Conservation (phyloP, 2,797 vertebrate genomes). For the Molossus molossus region DNA sequence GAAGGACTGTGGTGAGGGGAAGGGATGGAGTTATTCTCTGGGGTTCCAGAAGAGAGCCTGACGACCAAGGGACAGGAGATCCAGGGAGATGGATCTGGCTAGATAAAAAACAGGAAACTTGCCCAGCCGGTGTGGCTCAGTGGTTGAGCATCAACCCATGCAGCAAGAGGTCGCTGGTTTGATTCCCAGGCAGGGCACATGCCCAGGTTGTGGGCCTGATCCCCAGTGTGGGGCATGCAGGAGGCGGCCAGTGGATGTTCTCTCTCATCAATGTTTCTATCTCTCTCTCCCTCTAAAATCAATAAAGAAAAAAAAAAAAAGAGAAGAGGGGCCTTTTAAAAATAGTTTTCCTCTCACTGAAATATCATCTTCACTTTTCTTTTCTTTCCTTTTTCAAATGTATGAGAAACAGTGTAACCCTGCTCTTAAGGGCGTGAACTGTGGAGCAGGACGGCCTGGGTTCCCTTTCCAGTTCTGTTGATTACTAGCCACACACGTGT, state of each 20-base stretch:
- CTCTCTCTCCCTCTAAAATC: no score
- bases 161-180: no score
- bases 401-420: background rate
- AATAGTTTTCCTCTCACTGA: background rate
- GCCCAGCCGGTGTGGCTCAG: background rate
- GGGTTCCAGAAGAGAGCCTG: background rate
- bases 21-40: background rate
- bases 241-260: no score
- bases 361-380: background rate
- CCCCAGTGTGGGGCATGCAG: no score
- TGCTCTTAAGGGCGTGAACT: background rate
- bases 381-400: background rate
- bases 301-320: no score
- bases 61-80: background rate
- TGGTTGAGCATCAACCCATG: no score
- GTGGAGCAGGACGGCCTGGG: background rate
- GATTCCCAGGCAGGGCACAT: no score
- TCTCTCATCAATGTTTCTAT: no score
- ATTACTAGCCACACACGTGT: background rate
- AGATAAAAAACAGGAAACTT: background rate
- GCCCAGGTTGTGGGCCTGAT: no score
- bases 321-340: background rate
- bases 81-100: background rate
- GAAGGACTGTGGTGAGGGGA: background rate
- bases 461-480: background rate